Percentiles rank a stretch among this genome's conserved stretches.
These are phyloP conservation scores for Atherinomorus stipes DNA, from an alignment of 2,113 vertebrate genomes.

Conservation along the genomic window DNA sequence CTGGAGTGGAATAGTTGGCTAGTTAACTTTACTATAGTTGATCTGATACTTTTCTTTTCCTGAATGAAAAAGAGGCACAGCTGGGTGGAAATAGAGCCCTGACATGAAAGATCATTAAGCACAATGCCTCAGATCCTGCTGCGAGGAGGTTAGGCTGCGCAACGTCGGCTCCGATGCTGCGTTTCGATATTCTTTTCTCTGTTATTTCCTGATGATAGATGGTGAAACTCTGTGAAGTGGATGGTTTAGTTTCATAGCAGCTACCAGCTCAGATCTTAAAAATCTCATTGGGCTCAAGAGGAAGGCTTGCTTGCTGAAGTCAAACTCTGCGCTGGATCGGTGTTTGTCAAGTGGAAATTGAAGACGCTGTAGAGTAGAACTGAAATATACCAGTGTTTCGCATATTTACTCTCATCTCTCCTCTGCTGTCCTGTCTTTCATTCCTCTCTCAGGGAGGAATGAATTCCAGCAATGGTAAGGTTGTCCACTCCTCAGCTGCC, in stretches of 20 bases:
- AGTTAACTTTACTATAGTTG: constrained; percentile 33
- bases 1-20: neutral
- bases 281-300: constrained; percentile 41
- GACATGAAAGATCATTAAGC: constrained; percentile 59
- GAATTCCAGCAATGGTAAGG: constrained; percentile 85
- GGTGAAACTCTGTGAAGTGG: constrained; percentile 35
- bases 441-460: constrained; percentile 64
- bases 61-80: constrained; percentile 49
- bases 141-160: constrained; percentile 21
- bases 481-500: constrained; percentile 86
- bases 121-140: constrained; percentile 20
- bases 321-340: constrained; percentile 7
- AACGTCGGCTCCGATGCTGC: constrained; percentile 34
- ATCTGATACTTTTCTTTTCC: constrained; percentile 2
- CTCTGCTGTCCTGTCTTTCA: constrained; percentile 12
- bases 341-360: constrained; percentile 23
- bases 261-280: constrained; percentile 47
- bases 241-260: constrained; percentile 35
- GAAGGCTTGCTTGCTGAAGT: constrained; percentile 18
- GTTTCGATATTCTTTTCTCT: constrained; percentile 42
- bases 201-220: constrained; percentile 42
- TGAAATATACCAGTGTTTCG: constrained; percentile 11
- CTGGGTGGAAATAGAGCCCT: constrained; percentile 30
- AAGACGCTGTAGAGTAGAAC: constrained; percentile 20
- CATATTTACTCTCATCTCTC: constrained; percentile 25